phyloP scores from a whole-genome alignment of 2,888 invertebrate species.

The Chymomyza caudatula region DNA sequence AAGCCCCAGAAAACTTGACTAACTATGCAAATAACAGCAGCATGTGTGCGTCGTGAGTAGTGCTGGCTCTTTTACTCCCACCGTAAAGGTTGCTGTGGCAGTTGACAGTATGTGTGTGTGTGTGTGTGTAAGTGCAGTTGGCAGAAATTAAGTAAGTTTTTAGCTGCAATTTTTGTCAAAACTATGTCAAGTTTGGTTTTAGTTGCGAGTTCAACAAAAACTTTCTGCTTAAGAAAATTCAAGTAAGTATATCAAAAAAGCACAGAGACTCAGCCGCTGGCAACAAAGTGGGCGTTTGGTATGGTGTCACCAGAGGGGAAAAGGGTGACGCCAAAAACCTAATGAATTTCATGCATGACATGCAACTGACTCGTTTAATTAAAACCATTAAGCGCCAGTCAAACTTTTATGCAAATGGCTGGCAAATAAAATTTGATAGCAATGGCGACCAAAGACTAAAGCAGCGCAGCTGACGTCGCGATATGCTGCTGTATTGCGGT shows the following conservation, averaged over 20 bases:
- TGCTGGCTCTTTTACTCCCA: constrained; percentile 2
- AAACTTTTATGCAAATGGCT: constrained; percentile 26
- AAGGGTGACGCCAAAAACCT: constrained; percentile 29
- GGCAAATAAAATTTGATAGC: constrained; percentile 50
- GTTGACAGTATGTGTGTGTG: constrained; percentile 14
- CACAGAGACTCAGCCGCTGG: constrained; percentile 24
- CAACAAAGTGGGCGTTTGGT: background rate
- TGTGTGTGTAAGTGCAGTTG: constrained; percentile 61
- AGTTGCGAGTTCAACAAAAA: constrained; percentile 59
- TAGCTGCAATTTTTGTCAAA: constrained; percentile 71
- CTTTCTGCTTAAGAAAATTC: constrained; percentile 66
- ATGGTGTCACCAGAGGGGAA: background rate
- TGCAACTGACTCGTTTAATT: constrained; percentile 63
- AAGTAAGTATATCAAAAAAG: constrained; percentile 55
- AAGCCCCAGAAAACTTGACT: constrained; percentile 53
- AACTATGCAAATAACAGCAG: constrained; percentile 65
- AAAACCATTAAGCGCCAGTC: constrained; percentile 64
- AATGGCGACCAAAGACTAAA: background rate
- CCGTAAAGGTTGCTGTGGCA: background rate
- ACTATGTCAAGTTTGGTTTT: constrained; percentile 72
- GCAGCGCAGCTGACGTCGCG: background rate
- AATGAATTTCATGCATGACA: constrained; percentile 71
- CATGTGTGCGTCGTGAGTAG: constrained; percentile 39
- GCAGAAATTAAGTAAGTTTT: constrained; percentile 70
- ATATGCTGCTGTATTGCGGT: constrained; percentile 4